phyloP scores from a whole-genome alignment of 2,888 invertebrate species.

The Notocelia uddmanniana region DNA sequence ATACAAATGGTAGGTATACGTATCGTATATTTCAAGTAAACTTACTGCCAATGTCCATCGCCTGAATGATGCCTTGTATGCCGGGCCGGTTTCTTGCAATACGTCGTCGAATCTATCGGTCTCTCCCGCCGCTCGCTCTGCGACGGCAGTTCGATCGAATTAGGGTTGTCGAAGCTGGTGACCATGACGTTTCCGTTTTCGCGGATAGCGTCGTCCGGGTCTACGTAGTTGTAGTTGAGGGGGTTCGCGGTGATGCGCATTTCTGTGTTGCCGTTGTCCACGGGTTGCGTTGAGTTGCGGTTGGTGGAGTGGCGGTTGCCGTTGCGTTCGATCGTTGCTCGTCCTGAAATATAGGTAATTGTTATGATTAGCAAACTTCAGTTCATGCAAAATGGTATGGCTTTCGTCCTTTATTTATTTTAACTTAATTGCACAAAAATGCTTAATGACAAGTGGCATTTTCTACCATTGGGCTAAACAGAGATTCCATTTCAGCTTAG shows the following conservation, averaged over 20 bases:
- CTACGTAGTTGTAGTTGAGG: constrained; percentile 89
- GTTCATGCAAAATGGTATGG: too few species aligned
- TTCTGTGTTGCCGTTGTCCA: constrained; percentile 75
- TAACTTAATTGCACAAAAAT: too few species aligned
- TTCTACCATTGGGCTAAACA: too few species aligned
- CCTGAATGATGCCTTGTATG: constrained; percentile 73
- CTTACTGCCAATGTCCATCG: constrained; percentile 84
- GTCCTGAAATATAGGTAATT: constrained; percentile 64
- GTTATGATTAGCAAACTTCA: neutral
- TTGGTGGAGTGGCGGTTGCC: constrained; percentile 78
- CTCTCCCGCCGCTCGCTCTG: constrained; percentile 70
- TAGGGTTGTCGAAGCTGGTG: constrained; percentile 91
- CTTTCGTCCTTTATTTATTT: too few species aligned
- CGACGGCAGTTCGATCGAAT: constrained; percentile 89
- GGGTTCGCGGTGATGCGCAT: constrained; percentile 94
- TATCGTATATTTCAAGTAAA: constrained; percentile 52
- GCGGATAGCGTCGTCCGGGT: constrained; percentile 87
- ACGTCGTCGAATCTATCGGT: constrained; percentile 89
- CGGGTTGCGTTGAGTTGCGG: constrained; percentile 69
- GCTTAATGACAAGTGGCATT: too few species aligned
- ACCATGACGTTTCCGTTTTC: constrained; percentile 84
- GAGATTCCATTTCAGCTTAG: too few species aligned
- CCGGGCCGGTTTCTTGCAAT: constrained; percentile 87
- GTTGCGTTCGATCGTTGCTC: constrained; percentile 87
- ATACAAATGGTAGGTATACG: neutral